Conservation (phyloP, 2,888 invertebrate species). For the Timema cristinae region DNA sequence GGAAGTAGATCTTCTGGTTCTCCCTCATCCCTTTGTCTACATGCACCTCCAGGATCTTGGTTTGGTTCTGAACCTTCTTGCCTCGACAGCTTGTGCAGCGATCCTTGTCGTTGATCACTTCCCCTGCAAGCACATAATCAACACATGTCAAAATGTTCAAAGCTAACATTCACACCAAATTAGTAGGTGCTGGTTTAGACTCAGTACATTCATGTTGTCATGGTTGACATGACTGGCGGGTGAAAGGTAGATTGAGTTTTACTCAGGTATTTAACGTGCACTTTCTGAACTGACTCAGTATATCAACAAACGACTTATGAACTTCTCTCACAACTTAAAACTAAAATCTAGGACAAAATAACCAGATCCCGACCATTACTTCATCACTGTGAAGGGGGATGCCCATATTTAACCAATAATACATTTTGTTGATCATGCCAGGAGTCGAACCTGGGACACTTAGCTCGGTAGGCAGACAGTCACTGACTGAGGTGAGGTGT, state of each 20-base stretch:
- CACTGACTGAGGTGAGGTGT: neutral
- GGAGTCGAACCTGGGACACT: neutral
- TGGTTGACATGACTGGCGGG: too few species aligned
- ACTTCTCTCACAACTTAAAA: too few species aligned
- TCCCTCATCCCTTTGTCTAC: constrained; percentile 88
- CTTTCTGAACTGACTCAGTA: too few species aligned
- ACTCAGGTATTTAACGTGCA: too few species aligned
- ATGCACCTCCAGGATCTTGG: constrained; percentile 80
- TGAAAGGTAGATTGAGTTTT: too few species aligned
- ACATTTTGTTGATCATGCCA: neutral
- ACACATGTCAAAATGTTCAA: neutral
- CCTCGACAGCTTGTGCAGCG: constrained; percentile 79
- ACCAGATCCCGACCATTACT: too few species aligned
- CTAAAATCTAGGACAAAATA: too few species aligned
- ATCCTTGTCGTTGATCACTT: constrained; percentile 73
- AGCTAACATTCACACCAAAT: too few species aligned
- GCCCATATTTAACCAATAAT: too few species aligned
- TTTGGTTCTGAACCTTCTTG: constrained; percentile 76
- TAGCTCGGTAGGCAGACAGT: too few species aligned
- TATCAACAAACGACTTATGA: too few species aligned
- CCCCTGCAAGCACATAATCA: constrained; percentile 50
- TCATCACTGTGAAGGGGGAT: too few species aligned
- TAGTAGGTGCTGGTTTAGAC: neutral
- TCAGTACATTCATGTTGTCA: neutral
- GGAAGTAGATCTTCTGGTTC: constrained; percentile 78